A percentile compares a stretch with the other conserved stretches of the same genome.
Conservation (phyloP, 2,797 vertebrate genomes). For the Pangasius djambal region DNA sequence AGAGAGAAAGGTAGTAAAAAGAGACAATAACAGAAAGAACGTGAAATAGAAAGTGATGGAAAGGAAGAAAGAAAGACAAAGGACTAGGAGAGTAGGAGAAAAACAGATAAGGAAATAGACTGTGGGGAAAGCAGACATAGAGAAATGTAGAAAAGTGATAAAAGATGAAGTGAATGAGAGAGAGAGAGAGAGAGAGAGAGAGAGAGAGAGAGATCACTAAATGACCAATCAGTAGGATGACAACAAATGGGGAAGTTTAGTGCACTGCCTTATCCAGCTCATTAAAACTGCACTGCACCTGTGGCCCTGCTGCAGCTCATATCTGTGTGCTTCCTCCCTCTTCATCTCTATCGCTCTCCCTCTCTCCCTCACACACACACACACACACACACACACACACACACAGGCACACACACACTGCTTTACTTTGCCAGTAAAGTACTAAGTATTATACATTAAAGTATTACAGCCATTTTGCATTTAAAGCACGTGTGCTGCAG, state of each 20-base stretch:
- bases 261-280: slow-evolving; percentile 68
- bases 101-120: neutral
- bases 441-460: neutral
- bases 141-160: neutral
- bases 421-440: slow-evolving; percentile 1
- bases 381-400: neutral
- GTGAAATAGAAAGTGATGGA: neutral
- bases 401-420: neutral
- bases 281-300: slow-evolving; percentile 73
- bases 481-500: slow-evolving; percentile 1
- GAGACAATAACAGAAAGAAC: neutral
- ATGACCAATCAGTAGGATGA: slow-evolving; percentile 73
- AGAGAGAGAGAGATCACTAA: slow-evolving; percentile 60
- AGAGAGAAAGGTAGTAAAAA: neutral
- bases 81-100: neutral
- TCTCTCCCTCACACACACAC: neutral
- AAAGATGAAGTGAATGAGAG: slow-evolving; percentile 26
- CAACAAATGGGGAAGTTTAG: slow-evolving; percentile 77
- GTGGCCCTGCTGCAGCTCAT: slow-evolving; percentile 71
- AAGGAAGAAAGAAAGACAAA: neutral
- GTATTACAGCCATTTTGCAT: slow-evolving; percentile 19
- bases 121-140: neutral
- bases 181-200: slow-evolving; percentile 43
- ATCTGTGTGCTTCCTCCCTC: slow-evolving; percentile 67
- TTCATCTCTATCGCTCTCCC: slow-evolving; percentile 39